Evolutionary conservation across 92 coral and sea anemone genomes (phyloP).

Genomic region (Palythoa grandis): DNA sequence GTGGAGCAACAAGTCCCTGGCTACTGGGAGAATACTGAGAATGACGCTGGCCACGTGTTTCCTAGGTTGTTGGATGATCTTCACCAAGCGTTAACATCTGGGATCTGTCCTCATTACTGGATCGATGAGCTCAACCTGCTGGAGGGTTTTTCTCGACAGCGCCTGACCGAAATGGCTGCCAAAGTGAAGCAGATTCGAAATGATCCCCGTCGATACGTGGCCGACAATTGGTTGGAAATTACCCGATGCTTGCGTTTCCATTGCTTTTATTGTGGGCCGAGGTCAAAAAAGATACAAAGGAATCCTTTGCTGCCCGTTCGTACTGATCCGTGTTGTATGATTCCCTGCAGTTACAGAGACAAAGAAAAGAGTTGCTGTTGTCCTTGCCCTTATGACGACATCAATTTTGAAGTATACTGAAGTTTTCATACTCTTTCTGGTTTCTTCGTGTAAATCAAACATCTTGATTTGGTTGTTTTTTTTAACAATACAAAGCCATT

Average conservation of each 20-base stretch:
- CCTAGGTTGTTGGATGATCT: background rate
- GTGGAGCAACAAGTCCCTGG: background rate
- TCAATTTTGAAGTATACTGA: slow-evolving; percentile 38
- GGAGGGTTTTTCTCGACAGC: background rate
- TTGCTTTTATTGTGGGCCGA: slow-evolving; percentile 14
- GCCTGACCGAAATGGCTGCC: slow-evolving; percentile 4
- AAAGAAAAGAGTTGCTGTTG: background rate
- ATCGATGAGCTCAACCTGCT: slow-evolving; percentile 4
- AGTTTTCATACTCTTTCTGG: background rate
- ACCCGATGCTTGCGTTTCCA: slow-evolving; percentile 19
- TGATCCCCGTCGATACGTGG: slow-evolving; percentile 15
- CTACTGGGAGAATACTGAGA: background rate
- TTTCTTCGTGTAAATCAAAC: too few species aligned
- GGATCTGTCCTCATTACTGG: slow-evolving; percentile 30
- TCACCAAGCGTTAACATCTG: slow-evolving; percentile 17
- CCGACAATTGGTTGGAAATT: slow-evolving; percentile 34
- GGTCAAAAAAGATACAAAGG: background rate
- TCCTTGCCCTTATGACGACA: slow-evolving; percentile 21
- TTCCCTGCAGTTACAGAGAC: slow-evolving; percentile 28
- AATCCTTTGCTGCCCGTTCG: too few species aligned
- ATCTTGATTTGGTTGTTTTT: too few species aligned
- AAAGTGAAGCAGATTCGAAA: slow-evolving; percentile 9
- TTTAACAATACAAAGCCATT: too few species aligned
- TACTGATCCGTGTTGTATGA: slow-evolving; percentile 1
- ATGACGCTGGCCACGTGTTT: background rate